phyloP scores from a whole-genome alignment of 1,140 invertebrate genomes.

The Lutraria rhynchaena region DNA sequence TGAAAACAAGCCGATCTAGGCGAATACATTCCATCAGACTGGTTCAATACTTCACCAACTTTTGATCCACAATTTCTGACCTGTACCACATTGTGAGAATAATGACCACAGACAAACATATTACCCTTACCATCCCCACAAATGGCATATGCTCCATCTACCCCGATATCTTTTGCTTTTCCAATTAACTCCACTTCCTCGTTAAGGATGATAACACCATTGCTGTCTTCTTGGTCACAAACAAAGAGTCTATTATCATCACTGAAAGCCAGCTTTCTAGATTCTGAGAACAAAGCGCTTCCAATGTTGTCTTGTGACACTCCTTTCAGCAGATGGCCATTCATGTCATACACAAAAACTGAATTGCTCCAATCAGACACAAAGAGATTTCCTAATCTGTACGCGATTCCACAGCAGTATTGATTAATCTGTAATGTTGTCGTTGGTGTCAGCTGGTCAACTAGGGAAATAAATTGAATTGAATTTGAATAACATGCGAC shows the following conservation, averaged over 20 bases:
- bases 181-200: not conserved
- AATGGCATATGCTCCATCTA: not conserved
- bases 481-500: not conserved
- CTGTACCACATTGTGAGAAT: constrained; percentile 17
- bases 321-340: not conserved
- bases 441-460: not conserved
- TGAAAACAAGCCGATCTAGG: not conserved
- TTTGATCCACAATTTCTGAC: not conserved
- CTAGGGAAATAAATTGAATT: constrained; percentile 16
- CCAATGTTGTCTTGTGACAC: not conserved
- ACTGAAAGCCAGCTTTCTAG: not conserved
- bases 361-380: not conserved
- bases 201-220: not conserved
- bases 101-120: constrained; percentile 7
- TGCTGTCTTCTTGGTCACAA: not conserved
- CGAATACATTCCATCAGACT: not conserved
- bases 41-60: not conserved
- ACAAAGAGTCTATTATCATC: not conserved
- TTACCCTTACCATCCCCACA: constrained; percentile 11
- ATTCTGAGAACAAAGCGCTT: not conserved
- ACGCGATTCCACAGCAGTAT: constrained; percentile 1
- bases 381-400: not conserved
- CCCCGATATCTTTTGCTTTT: not conserved
- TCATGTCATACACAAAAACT: constrained; percentile 10
- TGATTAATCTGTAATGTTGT: constrained; percentile 1